Conservation (phyloP, 30 jellyfish, hydroid and myxozoan species). For the Hydractinia echinata region DNA sequence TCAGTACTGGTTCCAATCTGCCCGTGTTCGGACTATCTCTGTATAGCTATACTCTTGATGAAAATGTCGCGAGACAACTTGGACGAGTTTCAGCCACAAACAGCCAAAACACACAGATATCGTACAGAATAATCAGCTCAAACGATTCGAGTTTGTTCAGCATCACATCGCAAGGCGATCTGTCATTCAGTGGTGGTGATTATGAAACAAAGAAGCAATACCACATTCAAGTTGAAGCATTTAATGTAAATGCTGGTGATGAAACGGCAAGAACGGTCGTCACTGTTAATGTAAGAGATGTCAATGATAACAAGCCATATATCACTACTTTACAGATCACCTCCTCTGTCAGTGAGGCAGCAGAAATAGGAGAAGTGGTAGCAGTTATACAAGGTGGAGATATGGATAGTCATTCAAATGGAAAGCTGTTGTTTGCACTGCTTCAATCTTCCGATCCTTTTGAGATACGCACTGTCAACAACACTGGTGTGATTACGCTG, state of each 20-base stretch:
- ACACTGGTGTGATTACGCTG: constrained; percentile 66
- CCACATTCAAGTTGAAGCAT: constrained; percentile 43
- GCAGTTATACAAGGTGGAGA: constrained; percentile 17
- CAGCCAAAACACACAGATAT: background rate
- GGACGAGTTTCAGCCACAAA: constrained; percentile 11
- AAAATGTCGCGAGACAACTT: constrained; percentile 4
- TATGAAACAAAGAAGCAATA: constrained; percentile 47
- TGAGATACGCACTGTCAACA: constrained; percentile 25
- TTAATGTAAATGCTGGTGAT: constrained; percentile 48
- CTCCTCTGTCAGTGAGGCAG: constrained; percentile 43
- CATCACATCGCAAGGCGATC: constrained; percentile 50
- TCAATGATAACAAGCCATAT: constrained; percentile 79
- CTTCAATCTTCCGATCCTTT: constrained; percentile 13
- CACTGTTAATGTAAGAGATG: constrained; percentile 50
- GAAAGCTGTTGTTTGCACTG: constrained; percentile 12
- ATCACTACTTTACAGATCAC: constrained; percentile 41
- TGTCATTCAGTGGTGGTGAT: constrained; percentile 41
- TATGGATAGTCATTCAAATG: constrained; percentile 15
- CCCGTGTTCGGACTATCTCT: constrained; percentile 16
- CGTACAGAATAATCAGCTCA: constrained; percentile 4
- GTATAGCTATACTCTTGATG: constrained; percentile 16
- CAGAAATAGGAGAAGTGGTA: constrained; percentile 52
- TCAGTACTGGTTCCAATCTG: background rate
- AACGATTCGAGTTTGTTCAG: constrained; percentile 1
- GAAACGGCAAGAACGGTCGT: constrained; percentile 51